phyloP scores from a whole-genome alignment of 1,140 invertebrate species.

The Eriosoma lanigerum region DNA sequence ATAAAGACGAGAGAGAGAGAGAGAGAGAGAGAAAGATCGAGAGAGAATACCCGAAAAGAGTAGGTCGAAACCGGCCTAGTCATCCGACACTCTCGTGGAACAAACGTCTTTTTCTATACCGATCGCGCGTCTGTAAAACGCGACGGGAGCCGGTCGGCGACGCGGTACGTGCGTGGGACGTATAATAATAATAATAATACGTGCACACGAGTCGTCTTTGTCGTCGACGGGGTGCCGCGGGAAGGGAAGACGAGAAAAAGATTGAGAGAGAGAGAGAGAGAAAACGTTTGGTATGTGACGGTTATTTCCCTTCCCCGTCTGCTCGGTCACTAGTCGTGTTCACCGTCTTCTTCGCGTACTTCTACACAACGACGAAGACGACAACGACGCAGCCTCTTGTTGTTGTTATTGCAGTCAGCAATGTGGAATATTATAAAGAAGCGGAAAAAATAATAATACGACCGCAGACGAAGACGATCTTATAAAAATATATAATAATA shows the following conservation, averaged over 20 bases:
- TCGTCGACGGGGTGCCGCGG: background rate
- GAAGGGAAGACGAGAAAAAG: background rate
- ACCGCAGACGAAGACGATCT: too few relatives aligned
- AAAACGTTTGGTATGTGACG: constrained; percentile 39
- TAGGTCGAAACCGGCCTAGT: constrained; percentile 46
- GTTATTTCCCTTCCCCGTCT: background rate
- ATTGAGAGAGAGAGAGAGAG: constrained; percentile 22
- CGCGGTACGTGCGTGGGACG: constrained; percentile 19
- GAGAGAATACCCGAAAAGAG: constrained; percentile 3
- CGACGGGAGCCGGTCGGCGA: constrained; percentile 7
- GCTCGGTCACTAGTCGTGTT: too few relatives aligned
- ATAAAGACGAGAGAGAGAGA: background rate
- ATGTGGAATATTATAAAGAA: background rate
- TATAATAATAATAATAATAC: too few relatives aligned
- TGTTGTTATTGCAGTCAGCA: background rate
- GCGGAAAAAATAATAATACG: constrained; percentile 15
- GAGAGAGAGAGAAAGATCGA: background rate
- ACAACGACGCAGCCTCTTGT: background rate
- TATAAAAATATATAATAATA: too few relatives aligned
- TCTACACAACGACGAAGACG: background rate
- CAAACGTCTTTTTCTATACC: constrained; percentile 8
- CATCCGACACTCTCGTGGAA: constrained; percentile 29
- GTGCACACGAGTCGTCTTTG: too few relatives aligned
- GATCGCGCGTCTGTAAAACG: background rate
- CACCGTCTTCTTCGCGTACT: too few relatives aligned